Evolutionary conservation across 2,113 vertebrate genomes (phyloP).

Genomic region (Mesembrinibis cayennensis): DNA sequence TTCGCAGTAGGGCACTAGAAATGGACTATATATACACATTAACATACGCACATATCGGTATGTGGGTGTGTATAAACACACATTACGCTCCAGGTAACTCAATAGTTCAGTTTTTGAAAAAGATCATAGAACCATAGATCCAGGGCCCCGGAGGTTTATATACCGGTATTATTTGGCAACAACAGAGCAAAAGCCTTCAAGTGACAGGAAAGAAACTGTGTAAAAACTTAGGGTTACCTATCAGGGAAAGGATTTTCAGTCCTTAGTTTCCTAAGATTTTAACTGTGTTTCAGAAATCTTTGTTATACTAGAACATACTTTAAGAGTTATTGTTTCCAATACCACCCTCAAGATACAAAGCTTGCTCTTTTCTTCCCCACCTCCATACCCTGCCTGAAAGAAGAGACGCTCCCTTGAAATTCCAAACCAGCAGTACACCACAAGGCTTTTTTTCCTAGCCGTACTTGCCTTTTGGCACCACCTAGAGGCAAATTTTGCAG

Average conservation of each 20-base stretch:
- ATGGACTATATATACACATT: rapidly evolving
- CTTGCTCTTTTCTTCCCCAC: neutral
- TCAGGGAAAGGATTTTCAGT: neutral
- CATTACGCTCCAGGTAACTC: rapidly evolving
- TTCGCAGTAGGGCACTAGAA: too few species aligned
- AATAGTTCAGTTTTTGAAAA: neutral
- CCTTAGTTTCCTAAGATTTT: neutral
- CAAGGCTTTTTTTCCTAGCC: rapidly evolving
- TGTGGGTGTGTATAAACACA: rapidly evolving
- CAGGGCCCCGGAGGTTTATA: neutral
- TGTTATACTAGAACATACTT: too few species aligned
- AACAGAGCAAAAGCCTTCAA: neutral
- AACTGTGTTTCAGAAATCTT: neutral
- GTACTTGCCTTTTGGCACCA: neutral
- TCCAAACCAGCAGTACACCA: rapidly evolving
- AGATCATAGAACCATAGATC: neutral
- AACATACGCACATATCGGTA: rapidly evolving
- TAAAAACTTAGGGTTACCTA: neutral
- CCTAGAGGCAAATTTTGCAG: neutral
- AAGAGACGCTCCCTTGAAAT: too few species aligned
- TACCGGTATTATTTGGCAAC: too few species aligned
- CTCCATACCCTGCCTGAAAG: neutral
- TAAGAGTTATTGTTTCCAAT: neutral
- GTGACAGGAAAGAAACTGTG: neutral
- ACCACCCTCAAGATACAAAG: neutral